These are phyloP conservation scores for Phengaris alcon DNA, from an alignment of 2,888 invertebrate species.

Conservation along the genomic window DNA sequence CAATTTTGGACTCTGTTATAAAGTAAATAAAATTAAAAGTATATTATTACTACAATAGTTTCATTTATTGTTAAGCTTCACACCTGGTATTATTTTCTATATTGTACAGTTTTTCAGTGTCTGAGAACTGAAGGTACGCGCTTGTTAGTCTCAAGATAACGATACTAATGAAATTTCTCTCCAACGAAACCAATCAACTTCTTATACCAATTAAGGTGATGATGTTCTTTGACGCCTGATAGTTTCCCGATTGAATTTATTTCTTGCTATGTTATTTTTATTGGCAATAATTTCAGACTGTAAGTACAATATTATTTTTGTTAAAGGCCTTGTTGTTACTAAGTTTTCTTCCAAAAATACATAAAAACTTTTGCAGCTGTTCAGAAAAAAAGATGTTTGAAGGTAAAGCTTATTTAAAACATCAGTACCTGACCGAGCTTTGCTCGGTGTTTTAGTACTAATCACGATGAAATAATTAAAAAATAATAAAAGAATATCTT, in stretches of 20 bases:
- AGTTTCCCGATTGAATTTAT: constrained; percentile 17
- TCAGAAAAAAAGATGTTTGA: neutral
- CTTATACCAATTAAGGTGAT: constrained; percentile 54
- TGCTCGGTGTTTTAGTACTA: no score
- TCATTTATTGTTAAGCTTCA: constrained; percentile 30
- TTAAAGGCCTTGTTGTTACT: neutral
- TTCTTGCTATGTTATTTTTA: neutral
- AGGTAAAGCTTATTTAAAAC: no score
- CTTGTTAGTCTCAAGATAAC: constrained; percentile 51
- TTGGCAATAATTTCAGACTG: neutral
- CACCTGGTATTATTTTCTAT: constrained; percentile 35
- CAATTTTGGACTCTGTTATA: neutral
- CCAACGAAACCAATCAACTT: constrained; percentile 61
- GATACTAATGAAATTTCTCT: constrained; percentile 61
- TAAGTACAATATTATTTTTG: neutral
- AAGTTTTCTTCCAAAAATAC: neutral
- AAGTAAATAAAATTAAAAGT: neutral
- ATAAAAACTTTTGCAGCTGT: neutral
- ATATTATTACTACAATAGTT: neutral
- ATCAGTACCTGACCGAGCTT: no score
- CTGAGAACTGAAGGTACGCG: constrained; percentile 40
- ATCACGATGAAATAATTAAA: no score
- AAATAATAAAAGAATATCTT: no score
- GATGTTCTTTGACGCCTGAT: constrained; percentile 26
- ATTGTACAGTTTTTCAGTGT: constrained; percentile 41